A percentile compares a stretch with the other conserved stretches of the same genome.
These are phyloP conservation scores for Nephrotoma flavescens DNA, from an alignment of 2,888 invertebrate genomes.

Conservation along the genomic window DNA sequence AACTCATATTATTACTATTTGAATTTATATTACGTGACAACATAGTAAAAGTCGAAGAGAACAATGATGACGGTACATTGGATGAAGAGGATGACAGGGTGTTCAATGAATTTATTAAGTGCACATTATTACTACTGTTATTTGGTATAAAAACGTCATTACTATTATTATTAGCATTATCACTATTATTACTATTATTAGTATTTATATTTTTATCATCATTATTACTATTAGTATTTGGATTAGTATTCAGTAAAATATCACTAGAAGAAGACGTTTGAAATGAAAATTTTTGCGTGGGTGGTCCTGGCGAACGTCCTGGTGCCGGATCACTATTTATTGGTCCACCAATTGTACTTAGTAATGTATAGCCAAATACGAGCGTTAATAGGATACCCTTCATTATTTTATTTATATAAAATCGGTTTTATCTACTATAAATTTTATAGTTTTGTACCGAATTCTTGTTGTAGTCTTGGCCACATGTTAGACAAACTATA, in stretches of 20 bases:
- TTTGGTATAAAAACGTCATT: background rate
- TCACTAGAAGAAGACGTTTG: background rate
- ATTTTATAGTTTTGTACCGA: background rate
- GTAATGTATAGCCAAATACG: background rate
- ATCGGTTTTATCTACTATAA: background rate
- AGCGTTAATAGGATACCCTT: background rate
- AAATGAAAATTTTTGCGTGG: conserved; percentile 15
- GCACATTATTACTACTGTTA: conserved; percentile 2
- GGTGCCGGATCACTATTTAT: conserved; percentile 50
- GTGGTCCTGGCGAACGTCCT: conserved; percentile 50
- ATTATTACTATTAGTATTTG: background rate
- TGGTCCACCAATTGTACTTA: conserved; percentile 20
- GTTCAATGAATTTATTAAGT: background rate
- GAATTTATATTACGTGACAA: background rate
- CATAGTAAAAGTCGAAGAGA: background rate
- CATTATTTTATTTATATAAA: background rate
- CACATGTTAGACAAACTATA: background rate
- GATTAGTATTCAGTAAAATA: background rate
- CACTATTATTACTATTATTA: background rate
- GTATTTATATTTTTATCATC: background rate
- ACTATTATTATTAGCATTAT: background rate
- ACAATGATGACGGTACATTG: background rate
- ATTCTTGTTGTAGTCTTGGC: background rate
- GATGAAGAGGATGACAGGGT: background rate
- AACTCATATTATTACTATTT: background rate